A percentile compares a stretch with the other conserved stretches of the same genome.
phyloP scores from a whole-genome alignment of 2,888 invertebrate species.

The Trimorus sp. region DNA sequence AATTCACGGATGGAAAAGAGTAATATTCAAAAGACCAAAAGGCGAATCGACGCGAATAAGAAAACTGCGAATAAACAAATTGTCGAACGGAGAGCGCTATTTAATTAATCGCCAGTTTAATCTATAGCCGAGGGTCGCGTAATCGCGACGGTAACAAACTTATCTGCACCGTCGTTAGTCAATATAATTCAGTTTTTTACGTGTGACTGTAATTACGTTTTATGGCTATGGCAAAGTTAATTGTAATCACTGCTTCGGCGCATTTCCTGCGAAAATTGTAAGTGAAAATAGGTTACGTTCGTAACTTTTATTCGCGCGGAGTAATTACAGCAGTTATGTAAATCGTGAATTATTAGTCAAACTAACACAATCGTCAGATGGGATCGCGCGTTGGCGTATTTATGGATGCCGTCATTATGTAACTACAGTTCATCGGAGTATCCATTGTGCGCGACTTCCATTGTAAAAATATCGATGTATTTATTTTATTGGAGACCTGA shows the following conservation, averaged over 20 bases:
- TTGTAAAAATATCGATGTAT: neutral
- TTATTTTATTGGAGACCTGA: neutral
- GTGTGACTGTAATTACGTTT: neutral
- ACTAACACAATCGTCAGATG: conserved; percentile 2
- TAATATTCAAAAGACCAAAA: neutral
- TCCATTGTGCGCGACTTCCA: neutral
- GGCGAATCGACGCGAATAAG: conserved; percentile 23
- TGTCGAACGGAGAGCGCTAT: neutral
- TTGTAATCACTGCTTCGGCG: conserved; percentile 1
- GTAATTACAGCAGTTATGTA: conserved; percentile 9
- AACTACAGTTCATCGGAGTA: neutral
- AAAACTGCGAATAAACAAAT: conserved; percentile 16
- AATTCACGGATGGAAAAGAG: neutral
- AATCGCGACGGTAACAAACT: conserved; percentile 15
- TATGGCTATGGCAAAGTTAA: conserved; percentile 1
- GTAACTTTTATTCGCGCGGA: neutral
- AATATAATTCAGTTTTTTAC: neutral
- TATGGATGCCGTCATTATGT: neutral
- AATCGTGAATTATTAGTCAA: conserved; percentile 9
- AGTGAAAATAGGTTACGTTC: neutral
- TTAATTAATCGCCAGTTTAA: conserved; percentile 15
- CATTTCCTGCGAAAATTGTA: neutral
- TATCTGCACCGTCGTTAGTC: conserved; percentile 15
- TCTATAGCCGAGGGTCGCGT: conserved; percentile 8
- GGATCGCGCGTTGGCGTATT: neutral